Base-by-base conservation (phyloP, 2,888 invertebrate species). In the Pheosia tremula region DNA sequence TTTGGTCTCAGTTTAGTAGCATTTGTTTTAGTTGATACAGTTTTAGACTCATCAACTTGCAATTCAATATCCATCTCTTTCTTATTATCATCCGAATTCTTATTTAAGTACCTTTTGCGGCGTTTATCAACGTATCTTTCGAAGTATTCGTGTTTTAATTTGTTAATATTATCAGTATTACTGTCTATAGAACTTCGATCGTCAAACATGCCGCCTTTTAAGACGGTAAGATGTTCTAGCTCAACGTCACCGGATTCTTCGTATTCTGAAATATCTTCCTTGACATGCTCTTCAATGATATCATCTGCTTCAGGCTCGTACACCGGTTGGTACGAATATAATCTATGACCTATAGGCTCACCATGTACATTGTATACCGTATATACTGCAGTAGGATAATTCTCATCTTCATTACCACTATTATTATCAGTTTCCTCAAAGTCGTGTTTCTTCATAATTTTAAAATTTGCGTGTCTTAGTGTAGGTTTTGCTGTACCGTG, bases 291-390 rank as follows among this genome's bases (percentile, higher is more conserved):
- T 38, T 77, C 77, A 0, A 88, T 66, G 24, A 89, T 70, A 50
- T 91, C 92, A 49, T 86, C 88, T 50, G 87, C 88, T 77, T 93
- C 92, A 4, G 92, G 92, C 70, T 92, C 92, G 59, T 92, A 93
- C 0, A 90, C 91, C n/a, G 93, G 93, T 77, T 93, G 93, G 55
- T 90, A 93, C 0, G 93, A 92, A 76, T 91, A 92, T 36, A 93
- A 67, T 58, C 90, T 90, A 64, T 93, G 93, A 0, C 90, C 92
- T 49, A 93, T 88, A n/a, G 92, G 91, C 76, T 93, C 92, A 36
- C 93, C 93, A n/a, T 93, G 90, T 1, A 92, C 84, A 77, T 93
- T 93, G 45, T 88, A 93, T 56, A 93, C 89, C 9, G 93, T 93
- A 59, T 93, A 93, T 0, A 93, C 84, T 38, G 93, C 90, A 38